phyloP scores from a whole-genome alignment of 1,140 invertebrate species.

The Gonatopus flavifemur region DNA sequence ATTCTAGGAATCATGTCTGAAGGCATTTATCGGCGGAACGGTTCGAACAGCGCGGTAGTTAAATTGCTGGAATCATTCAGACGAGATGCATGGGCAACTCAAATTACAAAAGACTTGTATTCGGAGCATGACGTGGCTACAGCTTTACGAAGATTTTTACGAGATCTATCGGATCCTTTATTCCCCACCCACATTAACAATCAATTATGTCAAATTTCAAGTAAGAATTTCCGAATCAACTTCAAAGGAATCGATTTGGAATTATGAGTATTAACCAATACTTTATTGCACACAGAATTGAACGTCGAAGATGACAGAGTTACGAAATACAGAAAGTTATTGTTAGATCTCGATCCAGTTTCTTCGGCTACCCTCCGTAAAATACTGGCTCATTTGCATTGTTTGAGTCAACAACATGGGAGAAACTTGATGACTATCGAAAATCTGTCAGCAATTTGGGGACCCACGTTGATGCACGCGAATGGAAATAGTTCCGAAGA shows the following conservation, averaged over 20 bases:
- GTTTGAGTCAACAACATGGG: constrained; percentile 71
- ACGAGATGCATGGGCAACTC: constrained; percentile 79
- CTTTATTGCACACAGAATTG: constrained; percentile 50
- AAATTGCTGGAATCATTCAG: constrained; percentile 74
- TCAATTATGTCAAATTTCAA: constrained; percentile 52
- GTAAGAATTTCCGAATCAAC: constrained; percentile 8
- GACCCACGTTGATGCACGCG: constrained; percentile 77
- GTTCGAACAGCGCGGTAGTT: constrained; percentile 74
- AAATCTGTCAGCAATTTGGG: constrained; percentile 84
- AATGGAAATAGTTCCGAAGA: constrained; percentile 59
- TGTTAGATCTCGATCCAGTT: constrained; percentile 68
- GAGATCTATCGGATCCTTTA: constrained; percentile 75
- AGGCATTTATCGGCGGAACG: constrained; percentile 83
- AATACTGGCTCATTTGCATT: constrained; percentile 78
- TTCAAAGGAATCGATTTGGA: constrained; percentile 5
- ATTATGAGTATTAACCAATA: not conserved
- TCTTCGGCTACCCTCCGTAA: constrained; percentile 73
- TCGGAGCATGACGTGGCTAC: constrained; percentile 85
- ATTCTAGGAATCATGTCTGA: constrained; percentile 81
- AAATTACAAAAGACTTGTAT: constrained; percentile 72
- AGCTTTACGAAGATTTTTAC: constrained; percentile 80
- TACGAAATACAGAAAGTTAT: constrained; percentile 63
- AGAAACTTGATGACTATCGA: constrained; percentile 78
- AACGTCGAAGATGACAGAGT: constrained; percentile 59
- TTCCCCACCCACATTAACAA: constrained; percentile 62